Percentiles rank a stretch among this genome's conserved stretches.
Evolutionary conservation across 2,113 vertebrate species (phyloP).

Genomic region (Seriola aureovittata): DNA sequence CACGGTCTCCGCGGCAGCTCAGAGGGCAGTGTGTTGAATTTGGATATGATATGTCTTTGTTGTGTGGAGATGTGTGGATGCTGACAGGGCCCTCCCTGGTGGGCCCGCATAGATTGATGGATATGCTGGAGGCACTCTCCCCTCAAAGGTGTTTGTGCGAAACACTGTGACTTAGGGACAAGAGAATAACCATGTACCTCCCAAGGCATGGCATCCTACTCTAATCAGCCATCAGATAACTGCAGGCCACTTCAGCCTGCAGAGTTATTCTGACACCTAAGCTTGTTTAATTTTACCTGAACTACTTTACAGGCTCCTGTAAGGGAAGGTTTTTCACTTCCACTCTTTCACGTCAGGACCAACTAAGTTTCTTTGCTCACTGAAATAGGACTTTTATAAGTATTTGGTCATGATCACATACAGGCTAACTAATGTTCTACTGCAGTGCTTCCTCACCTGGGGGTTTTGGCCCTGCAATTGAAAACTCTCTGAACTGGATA

Average conservation of each 20-base stretch:
- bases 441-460: not conserved
- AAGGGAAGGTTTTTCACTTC: not conserved
- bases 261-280: constrained; percentile 32
- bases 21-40: constrained; percentile 48
- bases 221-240: constrained; percentile 46
- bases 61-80: constrained; percentile 36
- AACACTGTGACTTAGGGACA: constrained; percentile 51
- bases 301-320: constrained; percentile 11
- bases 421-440: not conserved
- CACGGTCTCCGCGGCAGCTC: constrained; percentile 37
- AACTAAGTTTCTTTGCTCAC: not conserved
- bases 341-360: not conserved
- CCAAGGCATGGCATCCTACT: constrained; percentile 31
- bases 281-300: constrained; percentile 11
- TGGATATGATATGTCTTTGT: constrained; percentile 42
- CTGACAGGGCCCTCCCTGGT: constrained; percentile 57
- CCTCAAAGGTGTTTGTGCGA: constrained; percentile 53
- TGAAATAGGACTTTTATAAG: not conserved
- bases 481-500: not conserved
- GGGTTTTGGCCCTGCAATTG: not conserved
- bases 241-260: constrained; percentile 29
- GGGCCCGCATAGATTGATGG: constrained; percentile 38
- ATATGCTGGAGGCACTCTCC: constrained; percentile 60
- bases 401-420: not conserved
- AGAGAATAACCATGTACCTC: constrained; percentile 45